Percentiles rank a stretch among this genome's conserved stretches.
Conservation (phyloP, 2,888 invertebrate genomes). For the Drosophila borborema region DNA sequence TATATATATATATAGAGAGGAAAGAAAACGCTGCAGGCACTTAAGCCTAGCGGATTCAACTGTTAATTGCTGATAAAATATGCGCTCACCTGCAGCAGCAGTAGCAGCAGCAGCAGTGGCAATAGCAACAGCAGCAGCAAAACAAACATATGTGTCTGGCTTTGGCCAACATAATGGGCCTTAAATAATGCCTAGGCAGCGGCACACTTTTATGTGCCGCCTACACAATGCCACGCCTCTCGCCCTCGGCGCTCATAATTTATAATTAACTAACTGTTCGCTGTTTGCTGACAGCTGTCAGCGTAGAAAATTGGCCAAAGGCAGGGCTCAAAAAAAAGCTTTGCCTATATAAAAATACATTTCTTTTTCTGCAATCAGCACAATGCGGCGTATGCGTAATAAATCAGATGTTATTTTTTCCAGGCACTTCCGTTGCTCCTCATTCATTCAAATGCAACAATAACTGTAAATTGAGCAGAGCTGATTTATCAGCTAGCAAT, state of each 20-base stretch:
- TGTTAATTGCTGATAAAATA: slow-evolving; percentile 70
- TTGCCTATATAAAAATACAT: not conserved
- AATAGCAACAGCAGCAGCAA: slow-evolving; percentile 12
- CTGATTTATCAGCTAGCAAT: slow-evolving; percentile 28
- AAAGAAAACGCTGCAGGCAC: slow-evolving; percentile 15
- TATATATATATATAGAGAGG: not conserved
- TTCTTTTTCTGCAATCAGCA: not conserved
- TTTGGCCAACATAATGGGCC: slow-evolving; percentile 9
- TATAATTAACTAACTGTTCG: slow-evolving; percentile 65
- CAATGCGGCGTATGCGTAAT: slow-evolving; percentile 50
- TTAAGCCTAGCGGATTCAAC: slow-evolving; percentile 53
- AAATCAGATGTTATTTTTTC: slow-evolving; percentile 17
- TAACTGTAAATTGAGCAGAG: slow-evolving; percentile 29
- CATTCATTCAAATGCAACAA: slow-evolving; percentile 12
- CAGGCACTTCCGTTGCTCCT: slow-evolving; percentile 8
- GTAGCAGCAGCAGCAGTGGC: slow-evolving; percentile 4
- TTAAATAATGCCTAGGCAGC: slow-evolving; percentile 20
- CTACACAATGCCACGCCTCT: slow-evolving; percentile 2
- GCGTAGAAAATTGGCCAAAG: slow-evolving; percentile 14
- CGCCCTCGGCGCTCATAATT: slow-evolving; percentile 43
- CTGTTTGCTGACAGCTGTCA: slow-evolving; percentile 41
- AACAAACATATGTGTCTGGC: slow-evolving; percentile 34
- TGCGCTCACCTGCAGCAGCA: slow-evolving; percentile 49
- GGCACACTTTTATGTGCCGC: slow-evolving; percentile 32
- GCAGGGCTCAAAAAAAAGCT: not conserved